Base-by-base conservation (phyloP, 2,888 invertebrate genomes). In the Eupeodes luniger region DNA sequence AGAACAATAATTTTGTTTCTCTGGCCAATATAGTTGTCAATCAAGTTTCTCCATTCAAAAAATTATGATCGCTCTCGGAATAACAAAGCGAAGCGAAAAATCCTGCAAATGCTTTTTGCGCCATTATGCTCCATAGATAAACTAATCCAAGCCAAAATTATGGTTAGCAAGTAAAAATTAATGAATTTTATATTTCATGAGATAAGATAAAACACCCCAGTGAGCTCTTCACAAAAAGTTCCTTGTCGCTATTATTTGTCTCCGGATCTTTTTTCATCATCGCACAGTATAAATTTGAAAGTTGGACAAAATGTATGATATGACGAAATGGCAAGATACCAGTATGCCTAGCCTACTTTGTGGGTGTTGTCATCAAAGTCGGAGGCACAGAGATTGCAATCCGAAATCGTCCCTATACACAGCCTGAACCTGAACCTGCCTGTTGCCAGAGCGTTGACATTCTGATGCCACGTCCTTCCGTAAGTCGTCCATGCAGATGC, bases 391-490 rank as follows among this genome's bases (percentile, higher is more conserved):
- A 80, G 87, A 87, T 87, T 84, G 74, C 69, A 77, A 85, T 88
- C 85, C 78, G 14, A 40, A 77, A 85, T 78, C 44, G 77, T 84
- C 77, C 70, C 84, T 67, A 76, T 19, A 47, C 64, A 51, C 59
- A 51, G 3, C 27, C 27, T 27, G 27, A 27, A 2, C 34, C 75
- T 36, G 70, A 53, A 66, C 76, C 47, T 64, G 84, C 84, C 81
- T 84, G 80, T 81, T 88, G 81, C 85, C 84, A 85, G 74, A 78
- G 83, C 78, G 83, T 79, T 83, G 74, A 78, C 82, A 79, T 51
- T 62, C 53, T 19, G 36, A 75, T 69, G 74, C 86, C 74, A 59
- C 78, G 76, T 27, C 27, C 27, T 27, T 27, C 27, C 27, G 27
- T 27, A 27, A 27, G 27, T 27, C 27, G 27, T 7, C 44, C 70